phyloP scores from a whole-genome alignment of 2,113 vertebrate genomes.

The Larimichthys polyactis region DNA sequence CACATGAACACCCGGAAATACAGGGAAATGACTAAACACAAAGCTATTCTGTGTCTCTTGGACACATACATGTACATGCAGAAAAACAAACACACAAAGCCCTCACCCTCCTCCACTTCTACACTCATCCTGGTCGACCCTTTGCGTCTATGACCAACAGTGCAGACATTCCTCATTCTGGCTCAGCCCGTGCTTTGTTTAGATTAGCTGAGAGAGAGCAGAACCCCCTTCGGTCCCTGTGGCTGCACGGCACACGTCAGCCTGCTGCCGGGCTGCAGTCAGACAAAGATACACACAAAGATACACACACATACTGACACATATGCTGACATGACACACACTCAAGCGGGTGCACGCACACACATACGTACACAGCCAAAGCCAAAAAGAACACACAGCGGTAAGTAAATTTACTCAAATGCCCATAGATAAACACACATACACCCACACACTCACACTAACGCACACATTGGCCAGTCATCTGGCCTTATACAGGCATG shows the following conservation, averaged over 20 bases:
- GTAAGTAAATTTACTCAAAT: conserved; percentile 33
- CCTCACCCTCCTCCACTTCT: not conserved
- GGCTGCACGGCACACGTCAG: conserved; percentile 77
- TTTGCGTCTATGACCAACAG: conserved; percentile 61
- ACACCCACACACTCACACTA: conserved; percentile 14
- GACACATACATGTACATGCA: conserved; percentile 6
- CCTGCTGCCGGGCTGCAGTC: conserved; percentile 70
- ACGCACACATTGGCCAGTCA: conserved; percentile 56
- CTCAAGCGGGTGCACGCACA: conserved; percentile 2
- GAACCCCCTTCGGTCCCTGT: conserved; percentile 71
- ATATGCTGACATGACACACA: conserved; percentile 43
- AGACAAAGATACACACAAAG: conserved; percentile 40
- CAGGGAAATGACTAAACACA: conserved; percentile 1
- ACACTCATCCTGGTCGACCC: conserved; percentile 65
- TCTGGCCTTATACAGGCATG: conserved; percentile 86
- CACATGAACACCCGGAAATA: not conserved
- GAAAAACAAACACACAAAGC: conserved; percentile 23
- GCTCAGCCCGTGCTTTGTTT: conserved; percentile 81
- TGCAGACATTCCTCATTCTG: conserved; percentile 73
- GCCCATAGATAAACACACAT: conserved; percentile 23
- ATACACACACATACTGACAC: conserved; percentile 3
- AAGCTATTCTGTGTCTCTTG: not conserved
- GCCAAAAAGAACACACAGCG: conserved; percentile 16
- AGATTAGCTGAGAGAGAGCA: conserved; percentile 84
- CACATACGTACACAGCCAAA: conserved; percentile 29